Evolutionary conservation across 2,797 vertebrate species (phyloP).

Genomic region (Coccyzus lansbergi): DNA sequence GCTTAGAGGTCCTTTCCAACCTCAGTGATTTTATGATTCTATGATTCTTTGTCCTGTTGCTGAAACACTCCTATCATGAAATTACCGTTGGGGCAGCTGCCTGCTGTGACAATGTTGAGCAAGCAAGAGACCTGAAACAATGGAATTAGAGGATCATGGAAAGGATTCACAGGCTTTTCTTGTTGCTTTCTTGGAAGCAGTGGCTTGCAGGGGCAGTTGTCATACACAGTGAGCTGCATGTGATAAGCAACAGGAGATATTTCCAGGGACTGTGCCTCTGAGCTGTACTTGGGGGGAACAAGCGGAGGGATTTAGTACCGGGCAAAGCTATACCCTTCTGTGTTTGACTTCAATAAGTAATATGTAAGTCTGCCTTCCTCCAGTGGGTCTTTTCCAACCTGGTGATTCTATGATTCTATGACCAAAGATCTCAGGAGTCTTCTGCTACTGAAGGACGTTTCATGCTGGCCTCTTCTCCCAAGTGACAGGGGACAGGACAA

Average conservation of each 20-base stretch:
- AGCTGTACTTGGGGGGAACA: fast-evolving
- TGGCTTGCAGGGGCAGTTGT: neutral
- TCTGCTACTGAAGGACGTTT: too few relatives aligned
- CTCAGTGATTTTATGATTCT: too few relatives aligned
- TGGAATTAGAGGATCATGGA: neutral
- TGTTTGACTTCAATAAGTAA: neutral
- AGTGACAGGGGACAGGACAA: too few relatives aligned
- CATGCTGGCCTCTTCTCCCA: too few relatives aligned
- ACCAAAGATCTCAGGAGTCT: too few relatives aligned
- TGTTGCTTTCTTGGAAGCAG: neutral
- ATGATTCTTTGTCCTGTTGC: neutral
- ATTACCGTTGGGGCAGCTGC: neutral
- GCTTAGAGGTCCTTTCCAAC: too few relatives aligned
- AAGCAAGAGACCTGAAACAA: fast-evolving
- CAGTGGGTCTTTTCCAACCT: too few relatives aligned
- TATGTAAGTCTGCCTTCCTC: too few relatives aligned
- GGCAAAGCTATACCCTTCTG: neutral
- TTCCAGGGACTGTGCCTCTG: neutral
- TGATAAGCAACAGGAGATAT: neutral
- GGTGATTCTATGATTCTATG: too few relatives aligned
- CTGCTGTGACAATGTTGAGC: fast-evolving
- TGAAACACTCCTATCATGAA: fast-evolving
- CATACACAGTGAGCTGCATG: fast-evolving
- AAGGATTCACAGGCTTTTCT: neutral
- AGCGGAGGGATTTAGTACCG: neutral